Percentiles rank a stretch among this genome's conserved stretches.
These are phyloP conservation scores for Euura saliciscinereae DNA, from an alignment of 1,140 invertebrate species.

Conservation along the genomic window DNA sequence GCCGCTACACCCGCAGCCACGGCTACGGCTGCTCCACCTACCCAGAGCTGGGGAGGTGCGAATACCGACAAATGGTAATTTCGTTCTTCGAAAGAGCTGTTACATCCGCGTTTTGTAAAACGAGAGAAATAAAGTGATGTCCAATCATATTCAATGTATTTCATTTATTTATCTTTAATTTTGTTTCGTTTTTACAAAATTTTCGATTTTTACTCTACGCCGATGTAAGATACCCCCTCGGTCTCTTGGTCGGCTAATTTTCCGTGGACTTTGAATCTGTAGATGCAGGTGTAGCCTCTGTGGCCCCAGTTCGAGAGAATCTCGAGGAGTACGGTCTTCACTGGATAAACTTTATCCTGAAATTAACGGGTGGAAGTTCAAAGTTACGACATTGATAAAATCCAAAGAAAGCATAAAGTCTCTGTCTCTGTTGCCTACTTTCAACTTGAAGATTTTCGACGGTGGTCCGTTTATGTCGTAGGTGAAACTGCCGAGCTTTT, in stretches of 20 bases:
- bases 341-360: slow-evolving; percentile 31
- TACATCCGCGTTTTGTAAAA: not conserved
- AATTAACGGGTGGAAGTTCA: slow-evolving; percentile 23
- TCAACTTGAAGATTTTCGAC: slow-evolving; percentile 41
- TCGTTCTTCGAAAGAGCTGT: not conserved
- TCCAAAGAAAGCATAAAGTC: slow-evolving; percentile 13
- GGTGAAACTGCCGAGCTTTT: slow-evolving; percentile 29
- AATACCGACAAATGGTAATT: slow-evolving; percentile 36
- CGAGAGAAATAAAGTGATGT: not conserved
- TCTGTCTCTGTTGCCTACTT: slow-evolving; percentile 27
- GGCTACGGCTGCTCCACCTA: slow-evolving; percentile 13
- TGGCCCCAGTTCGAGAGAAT: slow-evolving; percentile 93
- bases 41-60: slow-evolving; percentile 52
- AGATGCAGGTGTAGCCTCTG: slow-evolving; percentile 91
- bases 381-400: slow-evolving; percentile 8
- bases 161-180: no score
- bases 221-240: no score
- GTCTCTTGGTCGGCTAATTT: slow-evolving; percentile 38
- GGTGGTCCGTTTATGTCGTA: slow-evolving; percentile 37
- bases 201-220: no score
- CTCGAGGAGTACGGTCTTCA: slow-evolving; percentile 61
- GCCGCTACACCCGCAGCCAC: slow-evolving; percentile 17
- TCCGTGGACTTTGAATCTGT: slow-evolving; percentile 95
- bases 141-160: not conserved
- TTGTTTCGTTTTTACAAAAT: no score